Evolutionary conservation across 37 sponge, comb jelly and placozoan genomes (phyloP).

Genomic region (Diacarnus erythraeanus): DNA sequence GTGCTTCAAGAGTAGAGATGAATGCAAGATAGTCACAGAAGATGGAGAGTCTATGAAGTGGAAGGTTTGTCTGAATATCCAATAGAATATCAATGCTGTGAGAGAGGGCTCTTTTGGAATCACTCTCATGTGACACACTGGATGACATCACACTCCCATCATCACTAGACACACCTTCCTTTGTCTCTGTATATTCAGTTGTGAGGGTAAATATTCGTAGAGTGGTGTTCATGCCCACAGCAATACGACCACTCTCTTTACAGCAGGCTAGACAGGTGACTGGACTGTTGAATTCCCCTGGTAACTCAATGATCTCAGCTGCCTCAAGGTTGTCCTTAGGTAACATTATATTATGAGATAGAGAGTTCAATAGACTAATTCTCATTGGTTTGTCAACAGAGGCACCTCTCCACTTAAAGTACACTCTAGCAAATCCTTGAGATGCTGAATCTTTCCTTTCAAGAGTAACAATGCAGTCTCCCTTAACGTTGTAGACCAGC

Average conservation of each 20-base stretch:
- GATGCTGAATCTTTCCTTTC: slow-evolving; percentile 23
- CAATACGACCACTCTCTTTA: slow-evolving; percentile 42
- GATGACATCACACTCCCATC: background rate
- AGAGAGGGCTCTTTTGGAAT: background rate
- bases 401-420: slow-evolving; percentile 61
- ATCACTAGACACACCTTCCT: background rate
- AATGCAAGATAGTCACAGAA: slow-evolving; percentile 49
- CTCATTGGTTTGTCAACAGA: slow-evolving; percentile 45
- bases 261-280: slow-evolving; percentile 52
- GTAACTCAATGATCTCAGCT: slow-evolving; percentile 60
- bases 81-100: slow-evolving; percentile 31
- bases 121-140: background rate
- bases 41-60: slow-evolving; percentile 35
- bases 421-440: slow-evolving; percentile 45
- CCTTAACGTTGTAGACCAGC: slow-evolving; percentile 40
- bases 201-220: slow-evolving; percentile 38
- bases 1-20: slow-evolving; percentile 41
- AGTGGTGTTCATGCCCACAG: slow-evolving; percentile 39
- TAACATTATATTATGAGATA: background rate
- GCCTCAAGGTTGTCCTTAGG: background rate
- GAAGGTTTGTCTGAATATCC: slow-evolving; percentile 35
- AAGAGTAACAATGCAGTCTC: slow-evolving; percentile 59
- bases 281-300: slow-evolving; percentile 11
- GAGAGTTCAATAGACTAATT: slow-evolving; percentile 12
- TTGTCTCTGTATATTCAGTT: background rate